Base-by-base conservation (phyloP, 2,888 invertebrate species). In the Stenchaetothrips biformis region DNA sequence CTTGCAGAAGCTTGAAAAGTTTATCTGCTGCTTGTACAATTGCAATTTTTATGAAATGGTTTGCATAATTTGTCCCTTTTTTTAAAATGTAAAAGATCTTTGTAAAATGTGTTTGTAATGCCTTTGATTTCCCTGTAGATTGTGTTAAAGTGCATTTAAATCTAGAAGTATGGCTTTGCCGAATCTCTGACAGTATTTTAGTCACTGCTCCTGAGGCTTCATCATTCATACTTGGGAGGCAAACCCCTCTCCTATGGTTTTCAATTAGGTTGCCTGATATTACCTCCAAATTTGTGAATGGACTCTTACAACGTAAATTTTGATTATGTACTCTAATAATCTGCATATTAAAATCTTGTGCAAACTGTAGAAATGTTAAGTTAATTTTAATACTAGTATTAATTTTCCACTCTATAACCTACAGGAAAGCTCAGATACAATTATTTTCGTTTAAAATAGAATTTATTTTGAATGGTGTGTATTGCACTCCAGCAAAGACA, bases 61-160 rank as follows among this genome's bases (percentile, higher is more conserved):
- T 74, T 9, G 11, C 25, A 7, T 25, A 25, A 13, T 18, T 74
- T 7, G 8, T 74, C 21, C 9, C 21, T 67, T 67, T 21, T 67
- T 7, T n/a, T 62, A 7, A 3, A 53, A 59, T 59, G 18, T 13
- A 18, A 18, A 18, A 18, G 16, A 59, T 18, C 18, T 62, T 67
- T 67, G 0, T 67, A 1, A 25, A 25, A 2, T 74, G 3, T 74
- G 7, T n/a, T 74, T 67, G 0, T 67, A 67, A 67, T 67, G 11
- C 11, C 11, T 53, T 53, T 53, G 53, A 18, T 7, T 53, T 53
- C 37, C 37, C 37, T 53, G 53, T 53, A 53, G 53, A 53, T 53
- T 25, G 67, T 74, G 25, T 74, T 74, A 8, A n/a, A 13, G 53
- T 74, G 67, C 25, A 74, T 74, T 74, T 74, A 25, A 74, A 74